phyloP scores from a whole-genome alignment of 1,140 invertebrate genomes.

The Drosophila kurseongensis region DNA sequence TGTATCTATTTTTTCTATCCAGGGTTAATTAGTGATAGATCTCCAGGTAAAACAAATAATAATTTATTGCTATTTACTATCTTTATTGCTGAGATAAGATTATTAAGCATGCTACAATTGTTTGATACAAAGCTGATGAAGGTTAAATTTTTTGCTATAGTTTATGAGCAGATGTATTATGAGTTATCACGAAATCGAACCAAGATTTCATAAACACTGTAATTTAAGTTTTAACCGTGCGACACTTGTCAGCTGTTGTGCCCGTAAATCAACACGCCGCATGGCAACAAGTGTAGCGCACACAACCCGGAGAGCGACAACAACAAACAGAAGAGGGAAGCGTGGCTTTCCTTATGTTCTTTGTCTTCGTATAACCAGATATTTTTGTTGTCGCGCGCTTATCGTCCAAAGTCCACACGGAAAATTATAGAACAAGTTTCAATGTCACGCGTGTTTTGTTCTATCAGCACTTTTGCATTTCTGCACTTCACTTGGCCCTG shows the following conservation, averaged over 20 bases:
- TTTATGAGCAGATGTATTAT: neutral
- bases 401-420: constrained; percentile 78
- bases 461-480: constrained; percentile 18
- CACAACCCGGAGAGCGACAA: constrained; percentile 29
- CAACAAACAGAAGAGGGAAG: constrained; percentile 49
- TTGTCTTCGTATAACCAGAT: constrained; percentile 55
- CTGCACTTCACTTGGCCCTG: constrained; percentile 21
- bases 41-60: neutral
- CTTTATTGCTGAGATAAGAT: constrained; percentile 27
- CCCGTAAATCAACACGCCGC: constrained; percentile 45
- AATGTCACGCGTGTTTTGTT: constrained; percentile 42
- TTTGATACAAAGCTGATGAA: constrained; percentile 19
- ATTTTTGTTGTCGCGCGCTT: constrained; percentile 58
- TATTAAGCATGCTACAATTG: neutral
- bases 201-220: constrained; percentile 4
- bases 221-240: constrained; percentile 10
- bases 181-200: constrained; percentile 9
- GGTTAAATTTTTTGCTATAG: constrained; percentile 1
- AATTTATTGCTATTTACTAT: constrained; percentile 3
- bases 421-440: constrained; percentile 47
- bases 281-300: constrained; percentile 72
- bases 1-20: neutral
- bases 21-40: constrained; percentile 27
- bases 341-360: constrained; percentile 73
- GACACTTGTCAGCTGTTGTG: constrained; percentile 24